Conservation (phyloP, 2,113 vertebrate genomes). For the Hydrolagus affinis region DNA sequence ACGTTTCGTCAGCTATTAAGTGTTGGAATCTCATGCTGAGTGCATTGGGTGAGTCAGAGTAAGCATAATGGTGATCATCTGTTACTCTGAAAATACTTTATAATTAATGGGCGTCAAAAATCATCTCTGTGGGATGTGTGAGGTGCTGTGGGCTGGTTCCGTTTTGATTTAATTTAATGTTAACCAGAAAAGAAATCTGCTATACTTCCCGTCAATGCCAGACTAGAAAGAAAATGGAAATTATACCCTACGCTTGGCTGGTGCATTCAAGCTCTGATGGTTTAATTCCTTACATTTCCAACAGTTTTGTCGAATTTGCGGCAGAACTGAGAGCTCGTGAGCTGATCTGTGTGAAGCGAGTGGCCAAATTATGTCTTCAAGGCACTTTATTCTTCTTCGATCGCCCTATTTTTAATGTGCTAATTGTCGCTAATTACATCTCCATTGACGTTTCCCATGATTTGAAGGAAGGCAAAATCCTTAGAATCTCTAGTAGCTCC, state of each 20-base stretch:
- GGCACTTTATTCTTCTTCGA: not conserved
- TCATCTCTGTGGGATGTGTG: not conserved
- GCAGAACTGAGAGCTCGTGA: not conserved
- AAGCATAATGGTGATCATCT: slow-evolving; percentile 6
- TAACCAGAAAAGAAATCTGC: not conserved
- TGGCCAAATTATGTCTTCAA: not conserved
- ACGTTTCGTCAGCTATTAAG: not conserved
- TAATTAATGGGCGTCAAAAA: slow-evolving; percentile 26
- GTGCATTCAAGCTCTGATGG: not conserved
- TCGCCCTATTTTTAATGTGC: not conserved
- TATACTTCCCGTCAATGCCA: not conserved
- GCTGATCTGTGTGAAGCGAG: not conserved
- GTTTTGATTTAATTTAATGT: not conserved
- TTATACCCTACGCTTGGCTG: not conserved
- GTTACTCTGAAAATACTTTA: not conserved
- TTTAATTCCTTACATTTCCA: not conserved
- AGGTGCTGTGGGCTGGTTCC: not conserved
- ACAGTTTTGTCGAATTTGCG: not conserved
- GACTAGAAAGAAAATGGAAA: not conserved
- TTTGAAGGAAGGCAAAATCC: no score
- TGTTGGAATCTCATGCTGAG: not conserved
- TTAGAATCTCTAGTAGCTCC: no score
- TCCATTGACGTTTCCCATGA: no score
- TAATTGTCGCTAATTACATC: not conserved
- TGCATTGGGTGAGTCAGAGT: slow-evolving; percentile 16